Conservation (phyloP, 1,140 invertebrate genomes). For the Drosophila kurseongensis region DNA sequence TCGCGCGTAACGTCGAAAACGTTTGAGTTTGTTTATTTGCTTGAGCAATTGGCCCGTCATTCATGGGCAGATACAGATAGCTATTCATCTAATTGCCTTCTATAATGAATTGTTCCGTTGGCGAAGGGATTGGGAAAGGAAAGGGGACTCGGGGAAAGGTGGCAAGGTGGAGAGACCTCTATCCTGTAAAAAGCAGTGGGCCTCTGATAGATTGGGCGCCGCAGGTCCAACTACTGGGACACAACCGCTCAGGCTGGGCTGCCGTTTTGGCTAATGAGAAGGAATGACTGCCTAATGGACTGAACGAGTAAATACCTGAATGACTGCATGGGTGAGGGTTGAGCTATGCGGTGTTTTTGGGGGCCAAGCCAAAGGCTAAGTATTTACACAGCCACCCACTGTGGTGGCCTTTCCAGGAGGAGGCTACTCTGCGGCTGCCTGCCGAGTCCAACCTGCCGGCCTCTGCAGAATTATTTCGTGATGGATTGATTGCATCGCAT, state of each 20-base stretch:
- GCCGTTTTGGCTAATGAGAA: constrained; percentile 69
- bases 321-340: constrained; percentile 43
- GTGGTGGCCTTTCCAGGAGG: constrained; percentile 51
- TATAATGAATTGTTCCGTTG: constrained; percentile 76
- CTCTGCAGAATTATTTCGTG: constrained; percentile 56
- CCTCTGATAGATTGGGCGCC: constrained; percentile 70
- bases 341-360: constrained; percentile 74
- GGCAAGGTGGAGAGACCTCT: constrained; percentile 6
- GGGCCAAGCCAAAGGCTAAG: constrained; percentile 72
- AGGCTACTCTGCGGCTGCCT: constrained; percentile 53
- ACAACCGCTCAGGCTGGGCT: constrained; percentile 26
- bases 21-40: constrained; percentile 75
- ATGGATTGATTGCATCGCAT: constrained; percentile 79
- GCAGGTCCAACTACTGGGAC: constrained; percentile 52
- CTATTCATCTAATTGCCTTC: constrained; percentile 58
- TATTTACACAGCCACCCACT: constrained; percentile 81
- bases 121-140: neutral
- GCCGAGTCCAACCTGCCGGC: constrained; percentile 44
- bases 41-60: constrained; percentile 78
- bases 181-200: constrained; percentile 27
- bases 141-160: neutral
- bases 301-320: constrained; percentile 39
- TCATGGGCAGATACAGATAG: constrained; percentile 56
- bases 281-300: constrained; percentile 24
- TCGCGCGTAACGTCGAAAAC: constrained; percentile 22